These are phyloP conservation scores for Clavelina lepadiformis DNA, from an alignment of 23 tunicate species.

Conservation along the genomic window DNA sequence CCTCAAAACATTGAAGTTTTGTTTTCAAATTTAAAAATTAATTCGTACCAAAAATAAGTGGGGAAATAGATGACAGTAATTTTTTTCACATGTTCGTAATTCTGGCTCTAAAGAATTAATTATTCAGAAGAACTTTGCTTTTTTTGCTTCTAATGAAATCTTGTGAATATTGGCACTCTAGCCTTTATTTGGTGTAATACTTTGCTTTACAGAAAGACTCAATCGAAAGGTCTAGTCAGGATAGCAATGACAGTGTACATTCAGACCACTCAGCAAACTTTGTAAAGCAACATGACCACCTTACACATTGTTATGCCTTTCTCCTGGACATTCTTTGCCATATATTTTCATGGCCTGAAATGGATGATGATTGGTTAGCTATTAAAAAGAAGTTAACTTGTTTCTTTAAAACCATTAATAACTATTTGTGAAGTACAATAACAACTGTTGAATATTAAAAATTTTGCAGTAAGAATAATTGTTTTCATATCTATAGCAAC, in stretches of 20 bases:
- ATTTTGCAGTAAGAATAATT: background rate
- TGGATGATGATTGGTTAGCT: slow-evolving; percentile 18
- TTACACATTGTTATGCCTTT: slow-evolving; percentile 24
- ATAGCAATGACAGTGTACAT: slow-evolving; percentile 18
- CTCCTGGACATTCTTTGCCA: slow-evolving; percentile 37
- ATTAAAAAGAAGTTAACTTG: background rate
- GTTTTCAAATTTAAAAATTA: too few species aligned
- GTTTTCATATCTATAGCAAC: slow-evolving; percentile 4
- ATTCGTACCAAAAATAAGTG: too few species aligned
- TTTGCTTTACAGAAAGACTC: too few species aligned
- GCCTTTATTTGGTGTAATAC: too few species aligned
- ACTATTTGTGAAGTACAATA: background rate
- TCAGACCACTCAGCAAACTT: slow-evolving; percentile 9
- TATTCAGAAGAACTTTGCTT: too few species aligned
- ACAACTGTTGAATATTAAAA: background rate
- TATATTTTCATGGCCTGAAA: slow-evolving; percentile 49
- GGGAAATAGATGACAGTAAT: too few species aligned
- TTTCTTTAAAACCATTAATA: background rate
- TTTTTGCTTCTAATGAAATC: too few species aligned
- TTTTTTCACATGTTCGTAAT: too few species aligned
- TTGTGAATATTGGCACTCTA: too few species aligned
- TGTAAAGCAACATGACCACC: slow-evolving; percentile 15
- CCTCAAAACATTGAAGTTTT: too few species aligned
- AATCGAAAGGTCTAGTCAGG: too few species aligned
- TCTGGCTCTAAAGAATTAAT: too few species aligned